Evolutionary conservation across 2,888 invertebrate species (phyloP), one percentile per base, ranked within the genome.

Genomic region (Polydesmus complanatus): DNA sequence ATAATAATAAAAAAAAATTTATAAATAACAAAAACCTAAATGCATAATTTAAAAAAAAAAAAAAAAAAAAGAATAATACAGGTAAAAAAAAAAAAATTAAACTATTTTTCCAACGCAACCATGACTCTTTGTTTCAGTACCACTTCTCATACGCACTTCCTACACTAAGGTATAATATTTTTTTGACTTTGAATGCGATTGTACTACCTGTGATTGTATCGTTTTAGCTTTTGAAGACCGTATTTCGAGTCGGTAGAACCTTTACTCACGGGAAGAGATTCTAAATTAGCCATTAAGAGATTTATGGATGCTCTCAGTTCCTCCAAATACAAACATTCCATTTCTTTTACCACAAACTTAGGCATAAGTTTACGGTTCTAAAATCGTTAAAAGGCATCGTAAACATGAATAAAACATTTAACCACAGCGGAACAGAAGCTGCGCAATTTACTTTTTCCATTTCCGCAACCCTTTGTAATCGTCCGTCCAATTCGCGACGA

Each of bases 311-410:
- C 87, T 77, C 95, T 93, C 71, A 95, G 79, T 78, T 98, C 98
- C 80, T 99, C 98, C 71, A 97, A 88, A 80, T 95, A 98, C 72
- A 99, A 82, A 59, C 93, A 92, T 78, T 98, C 98, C 98, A 98
- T 98, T 79, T 99, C 98, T 82, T 99, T 99, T 69, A 99, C 83
- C 66, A 98, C 95, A 80, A 98, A 98, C 80, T 93, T 95, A 68
- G 98, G 98, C 92, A 95, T 93, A 71, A 96, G 77, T 78, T 94
- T 93, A 69, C 93, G 86, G 76, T 95, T 94, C 89, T 92, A 75
- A 3, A n/a, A n/a, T n/a, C n/a, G n/a, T n/a, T n/a, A n/a, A n/a
- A n/a, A n/a, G n/a, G 25, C 27, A 18, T 26, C 25, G 27, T 53
- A 50, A 54, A 52, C 14, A 47, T 68, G 67, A 62, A 65, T 14